Evolutionary conservation across 2,113 vertebrate genomes (phyloP).

Genomic region (Lathamus discolor): DNA sequence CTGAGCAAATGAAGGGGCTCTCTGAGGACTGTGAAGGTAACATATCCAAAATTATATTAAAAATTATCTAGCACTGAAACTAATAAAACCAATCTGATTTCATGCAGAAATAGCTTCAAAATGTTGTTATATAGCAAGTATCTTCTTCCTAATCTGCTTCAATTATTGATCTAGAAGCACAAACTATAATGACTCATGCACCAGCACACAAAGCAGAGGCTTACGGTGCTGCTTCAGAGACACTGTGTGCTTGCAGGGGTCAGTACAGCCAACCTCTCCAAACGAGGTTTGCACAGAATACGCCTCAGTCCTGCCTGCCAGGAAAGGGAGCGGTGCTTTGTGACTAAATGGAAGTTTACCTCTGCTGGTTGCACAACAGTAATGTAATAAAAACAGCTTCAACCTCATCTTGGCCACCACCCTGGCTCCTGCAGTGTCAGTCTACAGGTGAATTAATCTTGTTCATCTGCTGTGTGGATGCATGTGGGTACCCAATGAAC

Average conservation of each 20-base stretch:
- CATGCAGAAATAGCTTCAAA: not conserved
- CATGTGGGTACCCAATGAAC: not conserved
- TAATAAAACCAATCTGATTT: not conserved
- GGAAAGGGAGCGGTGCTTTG: not conserved
- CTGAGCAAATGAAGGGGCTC: not conserved
- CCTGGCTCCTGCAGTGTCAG: not conserved
- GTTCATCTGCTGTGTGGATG: not conserved
- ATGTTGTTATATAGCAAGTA: not conserved
- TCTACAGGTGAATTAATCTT: not conserved
- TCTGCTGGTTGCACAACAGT: not conserved
- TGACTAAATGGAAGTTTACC: not conserved
- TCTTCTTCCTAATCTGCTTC: not conserved
- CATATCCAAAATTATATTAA: not conserved
- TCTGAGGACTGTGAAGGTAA: fast-evolving
- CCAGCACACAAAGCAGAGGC: not conserved
- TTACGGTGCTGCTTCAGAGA: not conserved
- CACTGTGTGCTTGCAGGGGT: not conserved
- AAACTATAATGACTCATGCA: not conserved
- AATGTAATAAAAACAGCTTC: not conserved
- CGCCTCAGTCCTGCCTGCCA: not conserved
- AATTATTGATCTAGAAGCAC: not conserved
- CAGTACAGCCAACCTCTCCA: not conserved
- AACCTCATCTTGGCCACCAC: not conserved
- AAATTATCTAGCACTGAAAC: not conserved
- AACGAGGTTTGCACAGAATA: not conserved